Conservation (phyloP, 2,797 vertebrate genomes). For the Numenius phaeopus region DNA sequence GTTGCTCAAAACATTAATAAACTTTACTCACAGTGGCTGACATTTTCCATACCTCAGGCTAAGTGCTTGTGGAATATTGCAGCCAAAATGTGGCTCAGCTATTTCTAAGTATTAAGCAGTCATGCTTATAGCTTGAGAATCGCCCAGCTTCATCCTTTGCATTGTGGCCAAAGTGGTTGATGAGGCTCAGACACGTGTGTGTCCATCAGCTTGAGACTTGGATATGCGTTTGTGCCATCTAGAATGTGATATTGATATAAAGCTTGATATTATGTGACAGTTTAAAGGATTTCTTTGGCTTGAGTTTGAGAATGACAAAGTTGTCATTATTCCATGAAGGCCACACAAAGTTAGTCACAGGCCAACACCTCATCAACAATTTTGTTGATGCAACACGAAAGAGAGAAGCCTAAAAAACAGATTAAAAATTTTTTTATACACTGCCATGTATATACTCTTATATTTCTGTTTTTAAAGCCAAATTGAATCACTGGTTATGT, state of each 20-base stretch:
- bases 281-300: constrained; percentile 32
- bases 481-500: neutral
- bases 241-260: constrained; percentile 1
- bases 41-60: constrained; percentile 48
- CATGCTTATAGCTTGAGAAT: neutral
- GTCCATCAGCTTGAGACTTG: neutral
- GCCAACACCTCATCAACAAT: constrained; percentile 9
- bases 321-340: neutral
- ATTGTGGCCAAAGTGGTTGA: neutral
- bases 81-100: constrained; percentile 24
- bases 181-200: neutral
- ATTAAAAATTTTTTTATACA: neutral
- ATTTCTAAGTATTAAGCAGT: neutral
- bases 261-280: neutral
- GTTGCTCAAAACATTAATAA: constrained; percentile 36
- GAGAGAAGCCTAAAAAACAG: neutral
- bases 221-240: neutral
- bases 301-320: neutral
- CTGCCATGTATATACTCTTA: neutral
- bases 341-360: constrained; percentile 4
- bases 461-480: neutral
- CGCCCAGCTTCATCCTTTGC: neutral
- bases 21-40: constrained; percentile 27
- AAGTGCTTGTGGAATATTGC: constrained; percentile 13
- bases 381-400: neutral